Conservation (phyloP, 2,113 vertebrate genomes). For the Nannobrachium achirus region DNA sequence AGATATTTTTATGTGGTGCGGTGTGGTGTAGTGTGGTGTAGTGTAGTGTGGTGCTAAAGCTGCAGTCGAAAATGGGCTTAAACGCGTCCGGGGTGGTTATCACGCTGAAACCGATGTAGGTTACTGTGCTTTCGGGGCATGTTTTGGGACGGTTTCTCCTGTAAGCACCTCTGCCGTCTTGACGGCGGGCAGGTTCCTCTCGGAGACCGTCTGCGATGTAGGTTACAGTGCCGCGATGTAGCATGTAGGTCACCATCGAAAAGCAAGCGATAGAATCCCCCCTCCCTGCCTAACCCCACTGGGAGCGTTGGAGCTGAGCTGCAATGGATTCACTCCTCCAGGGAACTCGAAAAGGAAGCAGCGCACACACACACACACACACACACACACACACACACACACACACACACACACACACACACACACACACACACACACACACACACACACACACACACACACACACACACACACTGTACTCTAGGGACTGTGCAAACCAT, state of each 20-base stretch:
- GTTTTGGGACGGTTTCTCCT: slow-evolving; percentile 14
- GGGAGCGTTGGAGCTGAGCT: slow-evolving; percentile 31
- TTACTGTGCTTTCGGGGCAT: slow-evolving; percentile 34
- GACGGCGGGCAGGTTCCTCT: background rate
- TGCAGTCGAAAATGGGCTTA: too few species aligned
- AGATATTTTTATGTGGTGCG: too few species aligned
- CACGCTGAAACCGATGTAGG: slow-evolving; percentile 14
- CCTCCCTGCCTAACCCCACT: slow-evolving; percentile 8
- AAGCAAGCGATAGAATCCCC: slow-evolving; percentile 48
- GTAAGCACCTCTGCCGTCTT: slow-evolving; percentile 13
- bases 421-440: background rate
- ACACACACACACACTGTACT: background rate
- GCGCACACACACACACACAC: slow-evolving; percentile 17
- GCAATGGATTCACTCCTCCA: slow-evolving; percentile 57
- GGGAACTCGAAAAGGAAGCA: slow-evolving; percentile 50
- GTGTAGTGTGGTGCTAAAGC: too few species aligned
- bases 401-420: background rate
- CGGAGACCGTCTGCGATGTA: slow-evolving; percentile 43
- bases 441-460: background rate
- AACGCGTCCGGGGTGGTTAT: background rate
- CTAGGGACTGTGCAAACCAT: too few species aligned
- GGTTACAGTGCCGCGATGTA: slow-evolving; percentile 33
- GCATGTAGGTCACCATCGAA: slow-evolving; percentile 48
- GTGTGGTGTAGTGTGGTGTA: too few species aligned
- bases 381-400: background rate